Conservation (phyloP, 2,113 vertebrate genomes). For the Entomyzon cyanotis region DNA sequence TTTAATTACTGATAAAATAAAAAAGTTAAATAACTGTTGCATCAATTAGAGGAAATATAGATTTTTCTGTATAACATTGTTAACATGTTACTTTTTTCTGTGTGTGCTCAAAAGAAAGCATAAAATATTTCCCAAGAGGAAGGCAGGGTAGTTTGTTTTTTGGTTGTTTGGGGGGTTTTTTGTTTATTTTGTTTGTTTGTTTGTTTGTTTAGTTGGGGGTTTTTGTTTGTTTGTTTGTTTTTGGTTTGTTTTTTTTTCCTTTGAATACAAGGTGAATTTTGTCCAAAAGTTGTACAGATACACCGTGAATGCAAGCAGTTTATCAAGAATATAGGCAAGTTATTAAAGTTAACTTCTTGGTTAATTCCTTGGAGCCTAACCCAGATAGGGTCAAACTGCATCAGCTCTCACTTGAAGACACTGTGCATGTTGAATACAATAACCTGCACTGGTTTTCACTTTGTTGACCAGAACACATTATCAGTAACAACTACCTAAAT, state of each 20-base stretch:
- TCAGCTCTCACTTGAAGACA: neutral
- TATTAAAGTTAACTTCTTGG: slow-evolving; percentile 3
- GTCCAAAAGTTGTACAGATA: neutral
- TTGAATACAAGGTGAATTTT: neutral
- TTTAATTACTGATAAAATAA: neutral
- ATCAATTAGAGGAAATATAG: neutral
- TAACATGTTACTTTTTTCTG: neutral
- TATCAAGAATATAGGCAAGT: neutral
- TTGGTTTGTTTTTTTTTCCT: neutral
- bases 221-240: neutral
- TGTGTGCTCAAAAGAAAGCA: neutral
- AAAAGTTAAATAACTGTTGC: neutral
- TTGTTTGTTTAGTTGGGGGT: too few species aligned
- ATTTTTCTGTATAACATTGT: neutral
- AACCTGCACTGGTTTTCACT: neutral
- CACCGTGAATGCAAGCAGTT: neutral
- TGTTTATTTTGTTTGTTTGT: too few species aligned
- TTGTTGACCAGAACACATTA: neutral
- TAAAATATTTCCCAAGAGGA: neutral
- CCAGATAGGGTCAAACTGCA: neutral
- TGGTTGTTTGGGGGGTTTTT: neutral
- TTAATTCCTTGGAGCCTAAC: slow-evolving; percentile 13
- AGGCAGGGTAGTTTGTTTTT: neutral
- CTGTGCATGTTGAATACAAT: neutral
- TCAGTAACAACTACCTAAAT: neutral